Evolutionary conservation across 2,797 vertebrate species (phyloP), one percentile per base, ranked within the genome.

Genomic region (Allobates femoralis): DNA sequence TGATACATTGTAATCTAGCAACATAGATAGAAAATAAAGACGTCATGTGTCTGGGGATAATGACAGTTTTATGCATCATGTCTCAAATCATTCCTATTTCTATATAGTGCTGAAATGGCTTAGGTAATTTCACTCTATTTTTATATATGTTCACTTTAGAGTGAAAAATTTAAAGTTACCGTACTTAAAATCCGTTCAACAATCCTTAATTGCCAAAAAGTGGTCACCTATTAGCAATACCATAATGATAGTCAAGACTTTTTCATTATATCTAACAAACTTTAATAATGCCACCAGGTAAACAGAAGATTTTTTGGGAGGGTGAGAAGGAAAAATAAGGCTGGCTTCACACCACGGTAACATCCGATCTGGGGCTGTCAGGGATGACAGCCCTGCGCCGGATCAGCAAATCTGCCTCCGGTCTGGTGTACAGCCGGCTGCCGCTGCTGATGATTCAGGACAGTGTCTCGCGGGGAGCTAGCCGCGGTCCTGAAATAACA

Each of bases 11-110:
- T 77, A 69, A 77, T 85, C 60, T 78, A 51, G 46, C 62, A 78
- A 79, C 77, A 78, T 69, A 55, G 74, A 55, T 21, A 0, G 28
- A 84, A 77, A 75, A 84, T 37, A 78, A 83, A 74, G 69, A 74
- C n/a, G 18, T 83, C 69, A 53, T 56, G 37, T 76, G 56, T 77
- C 69, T 75, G 53, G 67, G 69, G 46, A 83, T 60, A 62, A 60
- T 83, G 56, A 26, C 50, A 82, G 30, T 37, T 71, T 71, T 82
- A 53, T 81, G 6, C 34, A 53, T 53, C 51, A 69, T 55, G 28
- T 81, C 64, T 55, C 53, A 69, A 69, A 23, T 58, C n/a, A 55
- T 55, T 82, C 12, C 15, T 73, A 26, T 58, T 73, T 19, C 32
- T 73, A 16, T 83, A 83, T 41, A 69, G 21, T 58, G 50, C 12